Conservation (phyloP, 2,888 invertebrate species). For the Mimas tiliae region DNA sequence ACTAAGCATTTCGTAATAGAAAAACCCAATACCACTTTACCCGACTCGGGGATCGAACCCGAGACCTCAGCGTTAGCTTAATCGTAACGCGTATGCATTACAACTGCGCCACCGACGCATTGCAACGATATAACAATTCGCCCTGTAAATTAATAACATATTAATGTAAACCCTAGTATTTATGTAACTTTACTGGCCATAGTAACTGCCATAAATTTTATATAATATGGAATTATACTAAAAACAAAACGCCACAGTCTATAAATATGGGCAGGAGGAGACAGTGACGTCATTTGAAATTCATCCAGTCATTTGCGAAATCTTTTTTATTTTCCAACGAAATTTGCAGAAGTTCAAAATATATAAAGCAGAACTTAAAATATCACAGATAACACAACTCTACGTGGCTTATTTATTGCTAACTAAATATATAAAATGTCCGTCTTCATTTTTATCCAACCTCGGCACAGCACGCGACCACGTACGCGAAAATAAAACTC, state of each 20-base stretch:
- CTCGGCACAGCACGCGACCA: constrained; percentile 53
- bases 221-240: constrained; percentile 14
- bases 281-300: constrained; percentile 19
- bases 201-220: constrained; percentile 2
- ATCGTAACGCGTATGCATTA: no score
- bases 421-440: constrained; percentile 41
- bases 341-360: constrained; percentile 23
- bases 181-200: not conserved
- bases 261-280: constrained; percentile 17
- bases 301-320: constrained; percentile 14
- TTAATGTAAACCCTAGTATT: not conserved
- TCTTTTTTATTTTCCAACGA: constrained; percentile 5
- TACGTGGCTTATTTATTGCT: constrained; percentile 42
- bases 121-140: no score
- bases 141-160: not conserved
- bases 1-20: no score
- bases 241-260: constrained; percentile 16
- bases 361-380: constrained; percentile 3
- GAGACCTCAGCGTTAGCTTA: no score
- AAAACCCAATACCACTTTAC: no score
- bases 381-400: constrained; percentile 20
- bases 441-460: constrained; percentile 52
- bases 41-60: no score
- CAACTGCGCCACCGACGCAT: no score
- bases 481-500: constrained; percentile 49